phyloP scores from a whole-genome alignment of 2,888 invertebrate genomes.

The Tupiocoris notatus region DNA sequence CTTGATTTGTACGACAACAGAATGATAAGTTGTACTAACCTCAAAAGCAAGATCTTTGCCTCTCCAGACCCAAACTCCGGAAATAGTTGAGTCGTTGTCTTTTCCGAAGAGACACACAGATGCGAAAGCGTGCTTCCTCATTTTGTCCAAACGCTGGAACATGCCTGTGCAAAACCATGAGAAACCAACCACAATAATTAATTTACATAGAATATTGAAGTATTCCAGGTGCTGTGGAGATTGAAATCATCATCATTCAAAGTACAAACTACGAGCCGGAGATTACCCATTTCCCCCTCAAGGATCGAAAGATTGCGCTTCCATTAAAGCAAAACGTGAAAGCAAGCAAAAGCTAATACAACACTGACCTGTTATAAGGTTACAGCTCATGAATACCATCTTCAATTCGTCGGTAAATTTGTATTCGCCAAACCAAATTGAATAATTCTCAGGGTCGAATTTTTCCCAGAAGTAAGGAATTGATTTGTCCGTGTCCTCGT shows the following conservation, averaged over 20 bases:
- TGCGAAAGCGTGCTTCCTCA: conserved; percentile 95
- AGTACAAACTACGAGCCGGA: no score
- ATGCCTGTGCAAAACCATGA: no score
- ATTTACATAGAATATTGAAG: no score
- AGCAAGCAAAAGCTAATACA: no score
- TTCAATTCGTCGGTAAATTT: conserved; percentile 90
- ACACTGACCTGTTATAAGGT: conserved; percentile 80
- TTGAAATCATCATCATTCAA: no score
- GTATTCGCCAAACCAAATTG: conserved; percentile 97
- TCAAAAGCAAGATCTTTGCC: conserved; percentile 90
- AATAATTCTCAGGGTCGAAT: conserved; percentile 93
- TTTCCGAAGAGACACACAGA: conserved; percentile 90
- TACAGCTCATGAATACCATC: conserved; percentile 97
- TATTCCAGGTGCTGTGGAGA: no score
- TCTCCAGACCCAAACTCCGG: conserved; percentile 97
- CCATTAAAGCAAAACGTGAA: no score
- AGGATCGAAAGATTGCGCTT: no score
- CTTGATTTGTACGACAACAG: no score
- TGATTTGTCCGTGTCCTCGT: conserved; percentile 89
- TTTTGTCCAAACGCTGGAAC: conserved; percentile 97
- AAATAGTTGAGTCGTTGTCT: conserved; percentile 89
- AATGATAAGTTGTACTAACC: no score
- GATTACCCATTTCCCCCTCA: no score
- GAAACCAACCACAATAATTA: no score
- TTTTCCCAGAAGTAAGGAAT: conserved; percentile 98